Evolutionary conservation across 2,888 invertebrate genomes (phyloP).

Genomic region (Amphimallon solstitiale): DNA sequence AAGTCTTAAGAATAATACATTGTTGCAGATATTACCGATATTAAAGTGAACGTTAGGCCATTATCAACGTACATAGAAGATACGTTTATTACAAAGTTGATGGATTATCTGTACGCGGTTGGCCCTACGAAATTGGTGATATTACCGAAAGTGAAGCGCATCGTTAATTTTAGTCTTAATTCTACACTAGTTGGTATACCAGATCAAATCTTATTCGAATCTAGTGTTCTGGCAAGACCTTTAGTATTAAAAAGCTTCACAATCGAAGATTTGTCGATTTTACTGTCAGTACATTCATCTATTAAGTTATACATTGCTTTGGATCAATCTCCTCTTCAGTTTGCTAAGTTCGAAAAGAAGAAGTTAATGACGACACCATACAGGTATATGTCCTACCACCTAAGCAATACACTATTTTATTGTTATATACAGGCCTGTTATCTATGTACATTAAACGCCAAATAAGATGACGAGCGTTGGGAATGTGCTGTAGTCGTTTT

Average conservation of each 20-base stretch:
- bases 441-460: too few relatives aligned
- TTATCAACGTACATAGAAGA: conserved; percentile 81
- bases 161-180: conserved; percentile 47
- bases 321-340: conserved; percentile 88
- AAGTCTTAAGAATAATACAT: conserved; percentile 21
- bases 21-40: conserved; percentile 68
- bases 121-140: conserved; percentile 65
- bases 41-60: conserved; percentile 71
- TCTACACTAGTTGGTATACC: conserved; percentile 60
- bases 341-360: conserved; percentile 79
- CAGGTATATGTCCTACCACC: too few relatives aligned
- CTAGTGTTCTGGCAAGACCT: conserved; percentile 67
- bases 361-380: conserved; percentile 82
- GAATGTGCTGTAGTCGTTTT: too few relatives aligned
- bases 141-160: conserved; percentile 47
- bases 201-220: conserved; percentile 61
- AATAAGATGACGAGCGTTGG: too few relatives aligned
- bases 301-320: conserved; percentile 87
- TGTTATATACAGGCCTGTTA: too few relatives aligned
- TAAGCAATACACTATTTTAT: too few relatives aligned
- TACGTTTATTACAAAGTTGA: conserved; percentile 73
- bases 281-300: conserved; percentile 86
- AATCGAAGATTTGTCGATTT: conserved; percentile 79
- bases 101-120: conserved; percentile 68
- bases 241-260: conserved; percentile 71